phyloP scores from a whole-genome alignment of 2,113 vertebrate species.

The Recurvirostra avosetta region DNA sequence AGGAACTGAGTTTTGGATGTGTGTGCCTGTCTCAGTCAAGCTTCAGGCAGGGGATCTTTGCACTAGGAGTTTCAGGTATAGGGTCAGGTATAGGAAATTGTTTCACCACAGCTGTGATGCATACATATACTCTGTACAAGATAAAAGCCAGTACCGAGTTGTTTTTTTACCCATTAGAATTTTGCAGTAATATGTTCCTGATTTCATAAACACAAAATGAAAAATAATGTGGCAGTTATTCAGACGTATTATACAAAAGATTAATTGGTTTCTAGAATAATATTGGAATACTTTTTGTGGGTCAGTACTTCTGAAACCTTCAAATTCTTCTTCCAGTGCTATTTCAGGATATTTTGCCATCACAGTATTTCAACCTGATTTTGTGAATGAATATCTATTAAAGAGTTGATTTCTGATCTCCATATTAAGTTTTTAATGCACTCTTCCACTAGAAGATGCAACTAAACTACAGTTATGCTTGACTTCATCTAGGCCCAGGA shows the following conservation, averaged over 20 bases:
- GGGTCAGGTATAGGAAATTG: not conserved
- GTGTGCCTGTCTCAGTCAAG: not conserved
- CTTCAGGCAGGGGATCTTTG: not conserved
- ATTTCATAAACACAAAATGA: not conserved
- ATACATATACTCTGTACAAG: not conserved
- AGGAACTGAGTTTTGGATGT: not conserved
- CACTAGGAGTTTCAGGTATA: not conserved
- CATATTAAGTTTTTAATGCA: not conserved
- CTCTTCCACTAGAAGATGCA: not conserved
- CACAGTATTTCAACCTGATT: not conserved
- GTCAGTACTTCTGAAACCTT: not conserved
- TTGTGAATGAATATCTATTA: not conserved
- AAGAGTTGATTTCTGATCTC: not conserved
- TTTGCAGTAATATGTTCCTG: not conserved
- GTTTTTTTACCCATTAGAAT: not conserved
- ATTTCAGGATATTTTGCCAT: not conserved
- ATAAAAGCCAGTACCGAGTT: not conserved
- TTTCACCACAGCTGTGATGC: not conserved
- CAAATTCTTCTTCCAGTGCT: not conserved
- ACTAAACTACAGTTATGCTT: not conserved
- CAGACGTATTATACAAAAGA: not conserved
- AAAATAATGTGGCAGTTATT: not conserved
- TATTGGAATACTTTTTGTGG: not conserved
- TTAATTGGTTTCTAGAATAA: not conserved
- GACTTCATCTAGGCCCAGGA: not conserved